These are phyloP conservation scores for Rhinogobio ventralis DNA, from an alignment of 2,797 vertebrate species.

Conservation along the genomic window DNA sequence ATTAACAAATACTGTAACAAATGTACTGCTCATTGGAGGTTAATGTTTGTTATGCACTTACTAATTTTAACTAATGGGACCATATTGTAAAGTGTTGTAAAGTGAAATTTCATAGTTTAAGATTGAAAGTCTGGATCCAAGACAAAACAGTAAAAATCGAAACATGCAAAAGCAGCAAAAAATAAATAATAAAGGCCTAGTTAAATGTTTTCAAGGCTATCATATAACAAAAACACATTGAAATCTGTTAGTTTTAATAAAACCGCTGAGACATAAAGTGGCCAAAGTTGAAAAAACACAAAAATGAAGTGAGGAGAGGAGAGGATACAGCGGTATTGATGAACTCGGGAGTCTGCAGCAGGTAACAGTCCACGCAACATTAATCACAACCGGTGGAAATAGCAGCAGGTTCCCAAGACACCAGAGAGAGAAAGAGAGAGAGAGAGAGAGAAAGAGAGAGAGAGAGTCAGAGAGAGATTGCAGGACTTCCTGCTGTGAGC, in stretches of 20 bases:
- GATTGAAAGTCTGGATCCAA: not conserved
- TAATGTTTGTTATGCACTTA: not conserved
- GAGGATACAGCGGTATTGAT: conserved; percentile 13
- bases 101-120: not conserved
- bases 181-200: not conserved
- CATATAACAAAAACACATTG: not conserved
- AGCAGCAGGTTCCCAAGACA: conserved; percentile 49
- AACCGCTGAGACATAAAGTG: not conserved
- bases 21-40: too few species aligned
- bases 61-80: not conserved
- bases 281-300: conserved; percentile 2
- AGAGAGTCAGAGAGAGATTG: not conserved
- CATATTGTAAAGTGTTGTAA: not conserved
- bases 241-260: conserved; percentile 1
- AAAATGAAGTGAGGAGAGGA: not conserved
- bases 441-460: not conserved
- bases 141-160: not conserved
- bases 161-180: not conserved
- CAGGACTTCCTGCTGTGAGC: conserved; percentile 32
- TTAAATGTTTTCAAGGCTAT: not conserved
- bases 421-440: conserved; percentile 24
- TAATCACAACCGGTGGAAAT: conserved; percentile 62
- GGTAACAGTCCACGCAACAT: conserved; percentile 52
- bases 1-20: too few species aligned
- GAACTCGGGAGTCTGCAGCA: conserved; percentile 45